Base-by-base conservation (phyloP, 2,113 vertebrate genomes). In the Cranoglanis bouderius region DNA sequence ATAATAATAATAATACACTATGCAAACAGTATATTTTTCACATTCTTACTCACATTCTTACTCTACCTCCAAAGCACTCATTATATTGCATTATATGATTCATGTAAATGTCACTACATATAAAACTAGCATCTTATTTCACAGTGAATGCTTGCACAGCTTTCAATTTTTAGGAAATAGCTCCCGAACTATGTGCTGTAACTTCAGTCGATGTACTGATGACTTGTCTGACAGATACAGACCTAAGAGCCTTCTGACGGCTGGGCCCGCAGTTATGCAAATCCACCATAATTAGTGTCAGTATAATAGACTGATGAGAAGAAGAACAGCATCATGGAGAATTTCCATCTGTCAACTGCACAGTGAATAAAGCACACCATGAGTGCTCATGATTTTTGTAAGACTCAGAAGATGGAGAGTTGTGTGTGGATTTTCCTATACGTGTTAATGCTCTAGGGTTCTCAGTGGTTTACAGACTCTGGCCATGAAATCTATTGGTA, bases 261-360 rank as follows among this genome's bases (percentile, higher is more conserved):
- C 61, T n/a, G 40, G 53, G 51, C 57, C 74, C 4, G 38, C 9
- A 63, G 85, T 59, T 78, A 87, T 59, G 57, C 74, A 81, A 83
- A 87, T 24, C 63, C 61, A 21, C 87, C 24, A 29, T 55, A 83
- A 83, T 88, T 61, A 87, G 40, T 86, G 72, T 63, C 77, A 82
- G 46, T 82, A 35, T 80, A 82, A 63, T 82, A 75, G 74, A 87
- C 29, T 53, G 43, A 77, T 5, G 59, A 78, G 55, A 46, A 61
- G 63, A 82, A 53, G 75, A 55, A 24, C 78, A 57, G 78, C 78
- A 70, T 51, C 49, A 43, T 29, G 46, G 63, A 88, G 49, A 88
- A 35, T 40, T 40, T 67, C 32, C 80, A 67, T 61, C 78, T 40
- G 46, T 74, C 65, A 88, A 72, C 49, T 57, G 26, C 61, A 61